Evolutionary conservation across 2,797 vertebrate species (phyloP), one percentile per base, ranked within the genome.

Genomic region (Linurgus olivaceus): DNA sequence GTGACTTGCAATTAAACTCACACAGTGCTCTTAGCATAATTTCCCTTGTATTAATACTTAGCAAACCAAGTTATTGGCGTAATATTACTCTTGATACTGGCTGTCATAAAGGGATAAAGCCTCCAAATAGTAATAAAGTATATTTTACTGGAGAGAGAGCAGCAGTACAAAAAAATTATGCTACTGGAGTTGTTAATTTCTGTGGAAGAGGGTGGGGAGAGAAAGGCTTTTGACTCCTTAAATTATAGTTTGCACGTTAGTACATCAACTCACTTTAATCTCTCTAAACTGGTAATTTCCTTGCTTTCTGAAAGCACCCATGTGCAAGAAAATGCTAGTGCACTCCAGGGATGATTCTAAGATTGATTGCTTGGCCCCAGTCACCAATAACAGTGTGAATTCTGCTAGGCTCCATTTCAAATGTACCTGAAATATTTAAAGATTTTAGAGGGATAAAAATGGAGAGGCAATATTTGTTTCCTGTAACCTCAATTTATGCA

Each of bases 1-100:
- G 79, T 95, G 95, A 97, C 94, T 96, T 93, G 94, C 96, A 96
- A 96, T 97, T 97, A 97, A 97, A 96, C 86, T 96, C 97, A 96
- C 87, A 96, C 94, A 70, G 88, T 91, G 96, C 83, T 95, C 92
- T 96, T 97, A 95, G 94, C 94, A 83, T 97, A 96, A 97, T 97
- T 97, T 95, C 92, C 83, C 93, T 89, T 97, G 96, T 94, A 97
- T 97, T 97, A 97, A 96, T 97, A 96, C 95, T 95, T 95, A 95
- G 92, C 94, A 96, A 97, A 96, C 93, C 97, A 96, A 96, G 95
- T 96, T 97, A 97, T 96, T 94, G 96, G 92, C 92, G 7, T 96
- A 97, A 97, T 97, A 97, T 96, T 96, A 93, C 94, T 96, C 96
- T 93, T 95, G 94, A 92, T 96, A 95, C 93, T 87, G 94, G 83